A percentile compares a stretch with the other conserved stretches of the same genome.
phyloP scores from a whole-genome alignment of 2,113 vertebrate species.

The Tonatia bakeri region DNA sequence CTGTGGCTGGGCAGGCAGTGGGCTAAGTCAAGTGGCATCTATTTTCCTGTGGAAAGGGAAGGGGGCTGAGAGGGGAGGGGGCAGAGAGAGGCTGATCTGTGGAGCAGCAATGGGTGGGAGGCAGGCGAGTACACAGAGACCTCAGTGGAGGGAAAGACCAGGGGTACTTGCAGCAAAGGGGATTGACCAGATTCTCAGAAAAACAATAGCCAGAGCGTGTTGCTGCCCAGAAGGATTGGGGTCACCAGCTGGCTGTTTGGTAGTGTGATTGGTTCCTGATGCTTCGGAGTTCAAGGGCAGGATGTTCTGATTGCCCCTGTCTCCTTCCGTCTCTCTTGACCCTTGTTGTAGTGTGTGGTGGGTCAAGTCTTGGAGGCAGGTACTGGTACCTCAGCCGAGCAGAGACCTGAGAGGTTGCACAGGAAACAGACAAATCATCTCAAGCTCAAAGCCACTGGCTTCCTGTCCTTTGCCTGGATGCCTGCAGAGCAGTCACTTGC shows the following conservation, averaged over 20 bases:
- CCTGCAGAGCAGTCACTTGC: fast-evolving
- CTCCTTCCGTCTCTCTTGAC: neutral
- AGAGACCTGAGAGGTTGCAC: fast-evolving
- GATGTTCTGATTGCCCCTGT: neutral
- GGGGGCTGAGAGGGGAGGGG: fast-evolving
- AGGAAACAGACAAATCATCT: neutral
- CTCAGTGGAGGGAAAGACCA: neutral
- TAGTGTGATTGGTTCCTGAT: fast-evolving
- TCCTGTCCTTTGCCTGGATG: neutral
- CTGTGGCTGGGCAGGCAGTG: fast-evolving
- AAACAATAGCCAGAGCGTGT: neutral
- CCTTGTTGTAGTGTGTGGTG: too few relatives aligned
- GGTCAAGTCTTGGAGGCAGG: neutral
- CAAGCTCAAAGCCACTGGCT: neutral
- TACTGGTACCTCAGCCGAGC: neutral
- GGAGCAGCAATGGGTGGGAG: fast-evolving
- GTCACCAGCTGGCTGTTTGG: neutral
- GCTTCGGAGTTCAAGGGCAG: neutral
- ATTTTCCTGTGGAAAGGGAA: neutral
- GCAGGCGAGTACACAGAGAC: neutral
- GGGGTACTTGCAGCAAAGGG: neutral
- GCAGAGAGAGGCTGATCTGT: too few relatives aligned
- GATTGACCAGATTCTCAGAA: constrained; percentile 14
- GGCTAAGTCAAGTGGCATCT: neutral
- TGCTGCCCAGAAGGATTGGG: neutral